Conservation (phyloP, 2,797 vertebrate species). For the Esox masquinongy region DNA sequence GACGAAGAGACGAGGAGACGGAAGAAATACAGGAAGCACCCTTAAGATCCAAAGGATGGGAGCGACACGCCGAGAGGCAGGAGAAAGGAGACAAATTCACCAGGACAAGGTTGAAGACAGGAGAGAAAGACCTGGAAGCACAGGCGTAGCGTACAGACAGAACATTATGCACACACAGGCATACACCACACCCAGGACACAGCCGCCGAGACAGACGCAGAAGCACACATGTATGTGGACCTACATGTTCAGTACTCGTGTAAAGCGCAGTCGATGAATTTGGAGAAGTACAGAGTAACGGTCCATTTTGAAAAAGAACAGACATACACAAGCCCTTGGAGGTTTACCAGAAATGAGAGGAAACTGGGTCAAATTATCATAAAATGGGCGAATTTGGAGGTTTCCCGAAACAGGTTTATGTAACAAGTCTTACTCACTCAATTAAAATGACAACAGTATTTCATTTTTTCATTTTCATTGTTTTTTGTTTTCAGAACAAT, state of each 20-base stretch:
- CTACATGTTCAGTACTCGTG: not conserved
- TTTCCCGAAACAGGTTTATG: not conserved
- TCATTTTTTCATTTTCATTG: no score
- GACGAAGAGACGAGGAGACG: constrained; percentile 5
- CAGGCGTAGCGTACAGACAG: not conserved
- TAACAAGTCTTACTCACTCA: not conserved
- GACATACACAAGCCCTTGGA: not conserved
- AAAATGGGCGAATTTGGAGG: not conserved
- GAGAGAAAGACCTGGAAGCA: not conserved
- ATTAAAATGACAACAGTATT: not conserved
- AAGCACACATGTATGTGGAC: not conserved
- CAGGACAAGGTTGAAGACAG: not conserved
- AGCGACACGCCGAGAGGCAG: not conserved
- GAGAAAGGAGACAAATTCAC: not conserved
- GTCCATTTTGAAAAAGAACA: not conserved
- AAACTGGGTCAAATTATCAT: constrained; percentile 1
- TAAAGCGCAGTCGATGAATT: not conserved
- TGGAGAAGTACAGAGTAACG: not conserved
- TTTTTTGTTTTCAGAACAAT: no score
- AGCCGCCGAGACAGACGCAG: not conserved
- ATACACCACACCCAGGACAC: not conserved
- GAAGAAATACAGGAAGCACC: not conserved
- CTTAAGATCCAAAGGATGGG: not conserved
- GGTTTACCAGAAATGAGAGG: not conserved
- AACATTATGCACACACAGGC: not conserved